Conservation (phyloP, 1,140 invertebrate genomes). For the Teleopsis dalmanni region DNA sequence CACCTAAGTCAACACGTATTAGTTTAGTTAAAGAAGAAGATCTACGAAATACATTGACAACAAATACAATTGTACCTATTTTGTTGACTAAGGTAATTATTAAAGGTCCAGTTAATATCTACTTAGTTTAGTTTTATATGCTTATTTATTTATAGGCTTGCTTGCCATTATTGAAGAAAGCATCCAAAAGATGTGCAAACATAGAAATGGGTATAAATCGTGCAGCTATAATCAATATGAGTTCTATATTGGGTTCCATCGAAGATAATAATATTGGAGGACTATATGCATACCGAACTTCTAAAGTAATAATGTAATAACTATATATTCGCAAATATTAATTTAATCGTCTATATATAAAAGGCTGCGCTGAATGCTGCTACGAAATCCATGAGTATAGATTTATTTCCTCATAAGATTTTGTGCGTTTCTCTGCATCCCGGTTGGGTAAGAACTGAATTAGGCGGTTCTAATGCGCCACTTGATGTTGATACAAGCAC, state of each 20-base stretch:
- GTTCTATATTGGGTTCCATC: slow-evolving; percentile 76
- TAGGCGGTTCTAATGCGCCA: slow-evolving; percentile 74
- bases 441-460: slow-evolving; percentile 84
- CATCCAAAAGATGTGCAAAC: slow-evolving; percentile 49
- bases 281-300: slow-evolving; percentile 76
- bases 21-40: slow-evolving; percentile 61
- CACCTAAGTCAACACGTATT: slow-evolving; percentile 54
- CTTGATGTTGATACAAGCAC: slow-evolving; percentile 61
- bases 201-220: slow-evolving; percentile 52
- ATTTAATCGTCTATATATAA: too few species aligned
- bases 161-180: slow-evolving; percentile 66
- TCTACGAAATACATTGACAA: slow-evolving; percentile 59
- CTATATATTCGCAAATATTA: neutral
- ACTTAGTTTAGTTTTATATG: too few species aligned
- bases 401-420: slow-evolving; percentile 70
- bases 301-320: slow-evolving; percentile 57
- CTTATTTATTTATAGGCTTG: slow-evolving; percentile 34
- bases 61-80: slow-evolving; percentile 75
- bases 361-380: slow-evolving; percentile 79
- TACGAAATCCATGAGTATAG: slow-evolving; percentile 75
- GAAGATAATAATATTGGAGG: slow-evolving; percentile 63
- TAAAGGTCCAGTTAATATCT: too few species aligned
- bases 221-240: slow-evolving; percentile 74
- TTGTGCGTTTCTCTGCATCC: slow-evolving; percentile 71
- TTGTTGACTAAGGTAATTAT: slow-evolving; percentile 62